These are phyloP conservation scores for Battus philenor DNA, from an alignment of 1,140 invertebrate species.

Conservation along the genomic window DNA sequence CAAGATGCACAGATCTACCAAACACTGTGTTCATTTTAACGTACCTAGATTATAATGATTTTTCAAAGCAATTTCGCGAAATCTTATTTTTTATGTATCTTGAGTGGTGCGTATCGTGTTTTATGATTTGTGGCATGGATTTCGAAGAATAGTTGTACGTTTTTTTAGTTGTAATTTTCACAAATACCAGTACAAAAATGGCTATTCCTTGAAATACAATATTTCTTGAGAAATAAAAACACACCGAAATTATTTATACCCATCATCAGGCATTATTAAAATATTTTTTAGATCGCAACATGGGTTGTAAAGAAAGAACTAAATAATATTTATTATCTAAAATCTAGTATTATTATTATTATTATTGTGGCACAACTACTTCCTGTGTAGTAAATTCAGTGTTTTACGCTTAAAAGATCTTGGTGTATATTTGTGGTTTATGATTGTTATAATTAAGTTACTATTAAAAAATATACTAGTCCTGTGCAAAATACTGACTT, in stretches of 20 bases:
- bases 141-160: conserved; percentile 1
- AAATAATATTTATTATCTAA: conserved; percentile 1
- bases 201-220: background rate
- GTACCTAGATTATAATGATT: conserved; percentile 18
- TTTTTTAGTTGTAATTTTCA: conserved; percentile 1
- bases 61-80: conserved; percentile 17
- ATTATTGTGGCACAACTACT: conserved; percentile 35
- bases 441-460: conserved; percentile 29
- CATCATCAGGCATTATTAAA: background rate
- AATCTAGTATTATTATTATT: conserved; percentile 19
- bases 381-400: conserved; percentile 27
- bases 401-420: conserved; percentile 29
- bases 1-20: conserved; percentile 50
- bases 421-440: conserved; percentile 25
- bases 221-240: background rate
- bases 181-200: background rate
- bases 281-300: background rate
- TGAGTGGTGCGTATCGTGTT: background rate
- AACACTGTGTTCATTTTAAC: conserved; percentile 55
- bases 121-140: background rate
- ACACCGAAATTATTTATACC: background rate
- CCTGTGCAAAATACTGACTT: conserved; percentile 25
- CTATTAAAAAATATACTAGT: conserved; percentile 50
- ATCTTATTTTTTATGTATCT: conserved; percentile 18
- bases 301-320: background rate